Percentiles rank a stretch among this genome's conserved stretches.
Evolutionary conservation across 35 echinoderm and acorn worm species (phyloP).

Genomic region (Antedon bifida): DNA sequence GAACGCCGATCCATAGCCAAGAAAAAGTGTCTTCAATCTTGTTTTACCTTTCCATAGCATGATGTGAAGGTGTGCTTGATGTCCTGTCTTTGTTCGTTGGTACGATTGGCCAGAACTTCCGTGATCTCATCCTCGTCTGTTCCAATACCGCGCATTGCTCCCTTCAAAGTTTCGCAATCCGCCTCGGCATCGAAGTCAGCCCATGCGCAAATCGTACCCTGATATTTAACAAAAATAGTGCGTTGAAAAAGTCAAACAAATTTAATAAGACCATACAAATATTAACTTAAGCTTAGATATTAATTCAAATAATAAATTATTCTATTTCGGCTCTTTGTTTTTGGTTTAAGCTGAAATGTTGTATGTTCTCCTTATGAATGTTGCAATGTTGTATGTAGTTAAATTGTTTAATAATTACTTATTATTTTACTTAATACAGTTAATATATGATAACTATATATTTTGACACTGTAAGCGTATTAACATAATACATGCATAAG

Average conservation of each 20-base stretch:
- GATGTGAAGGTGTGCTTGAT: conserved; percentile 51
- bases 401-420: no score
- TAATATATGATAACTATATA: no score
- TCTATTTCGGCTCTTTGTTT: not conserved
- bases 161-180: conserved; percentile 51
- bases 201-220: conserved; percentile 62
- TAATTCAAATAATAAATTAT: not conserved
- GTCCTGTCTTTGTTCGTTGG: conserved; percentile 47
- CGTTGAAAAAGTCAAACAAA: not conserved
- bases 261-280: not conserved
- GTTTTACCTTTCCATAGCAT: conserved; percentile 65
- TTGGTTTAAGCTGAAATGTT: no score
- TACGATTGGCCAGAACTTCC: conserved; percentile 65
- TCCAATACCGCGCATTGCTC: conserved; percentile 61
- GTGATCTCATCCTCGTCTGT: conserved; percentile 67
- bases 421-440: no score
- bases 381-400: no score
- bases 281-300: not conserved
- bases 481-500: no score
- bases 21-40: no score
- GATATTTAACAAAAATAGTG: not conserved
- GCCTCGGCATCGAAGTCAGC: conserved; percentile 77
- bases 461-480: no score
- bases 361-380: no score
- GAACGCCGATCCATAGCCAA: no score